Conservation (phyloP, 2,888 invertebrate species). For the Thereva nobilitata region DNA sequence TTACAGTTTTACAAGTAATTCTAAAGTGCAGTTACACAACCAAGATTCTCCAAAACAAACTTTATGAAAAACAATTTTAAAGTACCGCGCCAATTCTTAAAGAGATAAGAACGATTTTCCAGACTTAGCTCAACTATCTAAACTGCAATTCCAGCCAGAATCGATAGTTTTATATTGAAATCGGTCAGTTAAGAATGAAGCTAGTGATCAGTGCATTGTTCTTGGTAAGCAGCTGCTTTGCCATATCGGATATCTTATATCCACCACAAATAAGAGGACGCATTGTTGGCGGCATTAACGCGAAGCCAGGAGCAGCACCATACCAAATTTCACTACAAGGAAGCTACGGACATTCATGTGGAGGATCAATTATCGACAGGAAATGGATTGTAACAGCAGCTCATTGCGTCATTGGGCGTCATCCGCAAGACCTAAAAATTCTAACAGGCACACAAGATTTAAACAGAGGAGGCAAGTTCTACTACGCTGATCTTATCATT, state of each 20-base stretch:
- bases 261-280: background rate
- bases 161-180: background rate
- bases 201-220: no score
- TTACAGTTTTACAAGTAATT: no score
- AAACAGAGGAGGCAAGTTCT: conserved; percentile 46
- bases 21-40: no score
- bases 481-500: conserved; percentile 47
- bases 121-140: no score
- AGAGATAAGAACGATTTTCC: no score
- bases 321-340: conserved; percentile 54
- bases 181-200: background rate
- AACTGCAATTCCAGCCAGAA: background rate
- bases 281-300: background rate
- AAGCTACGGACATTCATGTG: conserved; percentile 51
- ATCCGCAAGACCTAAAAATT: conserved; percentile 47
- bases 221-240: background rate
- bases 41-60: no score
- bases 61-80: no score
- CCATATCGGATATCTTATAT: conserved; percentile 1
- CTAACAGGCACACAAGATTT: conserved; percentile 53
- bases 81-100: no score
- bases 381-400: conserved; percentile 53
- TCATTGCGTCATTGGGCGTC: conserved; percentile 51
- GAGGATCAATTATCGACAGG: conserved; percentile 51
- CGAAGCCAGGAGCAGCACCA: conserved; percentile 42